Evolutionary conservation across 2,888 invertebrate genomes (phyloP), one percentile per base, ranked within the genome.

Genomic region (Zhuqinia jingwanae): DNA sequence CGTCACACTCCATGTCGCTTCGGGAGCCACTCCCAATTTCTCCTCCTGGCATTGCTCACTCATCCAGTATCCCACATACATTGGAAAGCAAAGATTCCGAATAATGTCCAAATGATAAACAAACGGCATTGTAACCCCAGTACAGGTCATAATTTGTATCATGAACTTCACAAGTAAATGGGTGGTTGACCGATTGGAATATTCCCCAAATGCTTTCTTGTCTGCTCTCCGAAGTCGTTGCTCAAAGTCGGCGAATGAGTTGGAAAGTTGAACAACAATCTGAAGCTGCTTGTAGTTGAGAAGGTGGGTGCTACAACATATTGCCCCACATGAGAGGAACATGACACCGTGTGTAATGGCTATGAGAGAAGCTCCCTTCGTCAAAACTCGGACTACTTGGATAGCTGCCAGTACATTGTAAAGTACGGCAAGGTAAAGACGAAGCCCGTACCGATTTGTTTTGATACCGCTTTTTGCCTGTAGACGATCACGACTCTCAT

Each of bases 21-120:
- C 50, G 0, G 30, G 22, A 13, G 65, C 20, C 0, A 8, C 0
- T 30, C 79, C 79, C 6, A 65, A 25, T 25, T 65, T 79, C 2
- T 22, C 53, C 0, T 1, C 30, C 8, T 17, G 3, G 13, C 79
- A 79, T 20, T 53, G 79, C 1, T 17, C 22, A 17, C 65, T 50
- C 6, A 79, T 10, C 79, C 79, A 79, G 53, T 65, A 79, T 3
- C 79, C 79, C 0, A 53, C 20, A n/a, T 79, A 79, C 22, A 68
- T 17, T 1, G 79, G 79, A 20, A 79, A 79, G n/a, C 79, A 79
- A 0, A 65, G 79, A 68, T 79, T 79, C 30, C 79, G n/a, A 0
- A 79, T 2, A 0, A 79, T 30, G 22, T 79, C 65, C 68, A 79
- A 13, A 47, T 79, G 65, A 25, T 79, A 68, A 0, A 79, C 11